phyloP scores from a whole-genome alignment of 2,888 invertebrate species.

The Oeneis ivallda region DNA sequence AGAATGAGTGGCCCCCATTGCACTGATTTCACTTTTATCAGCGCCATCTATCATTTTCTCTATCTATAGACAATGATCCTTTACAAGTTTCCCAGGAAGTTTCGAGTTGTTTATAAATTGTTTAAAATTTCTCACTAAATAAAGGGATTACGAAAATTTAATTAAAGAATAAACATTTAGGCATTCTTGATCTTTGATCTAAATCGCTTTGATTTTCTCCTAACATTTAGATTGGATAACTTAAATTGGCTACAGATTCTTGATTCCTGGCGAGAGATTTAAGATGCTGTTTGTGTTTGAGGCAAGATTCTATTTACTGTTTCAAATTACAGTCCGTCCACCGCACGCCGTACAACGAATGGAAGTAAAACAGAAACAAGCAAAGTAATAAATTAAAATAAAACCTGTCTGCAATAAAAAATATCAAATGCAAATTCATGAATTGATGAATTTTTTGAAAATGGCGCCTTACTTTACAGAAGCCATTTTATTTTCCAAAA shows the following conservation, averaged over 20 bases:
- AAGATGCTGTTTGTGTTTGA: background rate
- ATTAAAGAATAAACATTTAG: conserved; percentile 15
- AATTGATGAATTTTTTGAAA: too few species aligned
- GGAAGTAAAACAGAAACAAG: too few species aligned
- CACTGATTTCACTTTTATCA: background rate
- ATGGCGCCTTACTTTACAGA: too few species aligned
- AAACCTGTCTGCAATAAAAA: too few species aligned
- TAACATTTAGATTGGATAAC: conserved; percentile 5
- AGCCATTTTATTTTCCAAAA: too few species aligned
- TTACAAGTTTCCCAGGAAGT: conserved; percentile 14
- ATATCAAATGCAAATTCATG: too few species aligned
- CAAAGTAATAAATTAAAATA: too few species aligned
- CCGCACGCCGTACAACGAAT: too few species aligned
- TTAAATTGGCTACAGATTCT: conserved; percentile 9
- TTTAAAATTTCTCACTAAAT: conserved; percentile 3
- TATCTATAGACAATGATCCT: conserved; percentile 8
- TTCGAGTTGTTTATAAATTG: conserved; percentile 20
- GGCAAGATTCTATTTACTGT: too few species aligned
- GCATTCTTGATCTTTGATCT: background rate
- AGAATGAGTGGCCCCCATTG: too few species aligned
- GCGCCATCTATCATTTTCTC: too few species aligned
- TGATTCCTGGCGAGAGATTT: background rate
- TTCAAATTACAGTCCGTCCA: too few species aligned
- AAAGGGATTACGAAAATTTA: conserved; percentile 16
- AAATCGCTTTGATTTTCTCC: conserved; percentile 6